Percentiles rank a stretch among this genome's conserved stretches.
These are phyloP conservation scores for Linepithema humile DNA, from an alignment of 1,140 invertebrate species.

Conservation along the genomic window DNA sequence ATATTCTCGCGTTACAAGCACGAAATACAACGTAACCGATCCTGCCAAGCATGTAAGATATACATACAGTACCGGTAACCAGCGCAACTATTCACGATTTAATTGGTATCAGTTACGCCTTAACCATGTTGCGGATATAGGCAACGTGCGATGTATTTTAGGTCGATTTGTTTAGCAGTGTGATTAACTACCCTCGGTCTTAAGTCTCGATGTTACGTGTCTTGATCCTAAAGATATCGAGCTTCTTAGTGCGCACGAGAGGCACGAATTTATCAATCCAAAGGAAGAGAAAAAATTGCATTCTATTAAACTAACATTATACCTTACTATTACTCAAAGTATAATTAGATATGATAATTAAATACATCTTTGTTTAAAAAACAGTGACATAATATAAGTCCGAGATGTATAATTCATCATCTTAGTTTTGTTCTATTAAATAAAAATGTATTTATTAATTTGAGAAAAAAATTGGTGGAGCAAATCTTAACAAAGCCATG, in stretches of 20 bases:
- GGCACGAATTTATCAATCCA: neutral
- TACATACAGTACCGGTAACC: slow-evolving; percentile 36
- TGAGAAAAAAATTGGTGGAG: neutral
- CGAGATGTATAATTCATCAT: neutral
- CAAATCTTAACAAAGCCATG: neutral
- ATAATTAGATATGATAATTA: neutral
- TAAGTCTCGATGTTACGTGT: neutral
- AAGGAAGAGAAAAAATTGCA: neutral
- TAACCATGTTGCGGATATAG: slow-evolving; percentile 66
- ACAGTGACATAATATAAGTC: neutral
- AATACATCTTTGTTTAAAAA: slow-evolving; percentile 13
- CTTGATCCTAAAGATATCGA: neutral
- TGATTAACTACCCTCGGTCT: slow-evolving; percentile 23
- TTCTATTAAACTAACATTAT: neutral
- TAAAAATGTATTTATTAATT: neutral
- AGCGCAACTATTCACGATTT: slow-evolving; percentile 63
- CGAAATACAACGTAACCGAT: slow-evolving; percentile 54
- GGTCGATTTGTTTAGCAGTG: slow-evolving; percentile 21
- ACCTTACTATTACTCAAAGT: neutral
- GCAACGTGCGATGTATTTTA: slow-evolving; percentile 41
- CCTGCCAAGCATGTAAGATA: slow-evolving; percentile 58
- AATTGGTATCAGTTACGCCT: slow-evolving; percentile 75
- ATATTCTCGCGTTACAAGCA: slow-evolving; percentile 66
- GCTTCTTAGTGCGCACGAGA: neutral
- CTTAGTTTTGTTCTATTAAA: neutral